phyloP scores from a whole-genome alignment of 2,797 vertebrate species.

The Myoxocephalus aenaeus region DNA sequence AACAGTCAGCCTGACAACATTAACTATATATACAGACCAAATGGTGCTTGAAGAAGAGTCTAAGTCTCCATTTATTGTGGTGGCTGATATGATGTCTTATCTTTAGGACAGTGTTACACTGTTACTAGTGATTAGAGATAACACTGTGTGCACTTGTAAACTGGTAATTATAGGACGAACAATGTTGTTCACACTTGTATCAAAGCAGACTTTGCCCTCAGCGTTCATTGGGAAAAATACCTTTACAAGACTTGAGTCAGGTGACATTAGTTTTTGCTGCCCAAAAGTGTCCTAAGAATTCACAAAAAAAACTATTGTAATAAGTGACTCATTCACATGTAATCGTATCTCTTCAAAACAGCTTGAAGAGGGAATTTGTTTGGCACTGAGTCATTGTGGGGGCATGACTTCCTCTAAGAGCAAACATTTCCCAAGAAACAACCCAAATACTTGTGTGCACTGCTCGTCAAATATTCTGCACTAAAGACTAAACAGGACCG shows the following conservation, averaged over 20 bases:
- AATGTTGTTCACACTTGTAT: constrained; percentile 22
- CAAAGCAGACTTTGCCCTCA: constrained; percentile 26
- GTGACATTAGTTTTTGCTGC: not conserved
- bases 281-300: constrained; percentile 12
- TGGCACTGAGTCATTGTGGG: constrained; percentile 48
- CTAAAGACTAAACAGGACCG: constrained; percentile 38
- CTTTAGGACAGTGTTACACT: constrained; percentile 25
- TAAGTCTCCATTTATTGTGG: constrained; percentile 16
- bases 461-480: constrained; percentile 36
- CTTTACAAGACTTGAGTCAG: not conserved
- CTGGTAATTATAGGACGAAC: constrained; percentile 5
- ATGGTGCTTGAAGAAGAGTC: constrained; percentile 3
- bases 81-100: constrained; percentile 6
- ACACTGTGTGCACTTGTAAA: constrained; percentile 20
- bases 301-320: constrained; percentile 3
- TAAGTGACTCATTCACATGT: constrained; percentile 21
- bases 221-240: constrained; percentile 12
- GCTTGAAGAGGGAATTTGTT: constrained; percentile 42
- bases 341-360: constrained; percentile 19
- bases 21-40: constrained; percentile 23
- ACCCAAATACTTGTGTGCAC: constrained; percentile 35
- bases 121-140: constrained; percentile 23
- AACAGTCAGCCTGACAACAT: constrained; percentile 5
- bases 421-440: constrained; percentile 54
- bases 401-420: constrained; percentile 42